Percentiles rank a stretch among this genome's conserved stretches.
phyloP scores from a whole-genome alignment of 2,113 vertebrate species.

The Uropsilus gracilis region DNA sequence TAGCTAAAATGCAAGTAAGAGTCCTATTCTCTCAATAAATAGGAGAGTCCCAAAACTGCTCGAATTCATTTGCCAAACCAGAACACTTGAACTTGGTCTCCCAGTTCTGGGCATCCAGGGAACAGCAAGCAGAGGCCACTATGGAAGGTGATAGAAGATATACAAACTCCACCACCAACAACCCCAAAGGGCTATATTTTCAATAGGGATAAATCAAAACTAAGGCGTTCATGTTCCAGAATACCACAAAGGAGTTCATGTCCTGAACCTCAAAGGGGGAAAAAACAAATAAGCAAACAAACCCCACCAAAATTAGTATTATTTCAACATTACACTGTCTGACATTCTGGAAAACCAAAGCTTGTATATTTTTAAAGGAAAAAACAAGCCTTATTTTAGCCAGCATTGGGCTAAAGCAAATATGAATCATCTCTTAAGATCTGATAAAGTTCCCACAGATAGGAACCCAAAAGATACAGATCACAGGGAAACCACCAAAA shows the following conservation, averaged over 20 bases:
- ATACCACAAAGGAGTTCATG: background rate
- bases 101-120: background rate
- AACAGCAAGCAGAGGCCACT: background rate
- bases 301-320: too few species aligned
- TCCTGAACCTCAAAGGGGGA: background rate
- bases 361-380: background rate
- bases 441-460: background rate
- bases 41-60: background rate
- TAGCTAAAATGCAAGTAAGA: background rate
- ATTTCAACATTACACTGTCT: background rate
- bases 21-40: background rate
- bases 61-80: background rate
- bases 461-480: background rate
- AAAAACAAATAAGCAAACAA: too few species aligned
- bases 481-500: background rate
- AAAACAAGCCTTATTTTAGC: background rate
- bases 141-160: background rate
- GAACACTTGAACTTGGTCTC: background rate
- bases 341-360: background rate
- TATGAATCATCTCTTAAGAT: background rate
- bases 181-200: background rate
- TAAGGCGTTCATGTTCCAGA: background rate
- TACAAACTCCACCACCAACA: background rate
- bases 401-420: background rate
- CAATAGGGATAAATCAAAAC: background rate